phyloP scores from a whole-genome alignment of 2,888 invertebrate species.

The Pelosia muscerda region DNA sequence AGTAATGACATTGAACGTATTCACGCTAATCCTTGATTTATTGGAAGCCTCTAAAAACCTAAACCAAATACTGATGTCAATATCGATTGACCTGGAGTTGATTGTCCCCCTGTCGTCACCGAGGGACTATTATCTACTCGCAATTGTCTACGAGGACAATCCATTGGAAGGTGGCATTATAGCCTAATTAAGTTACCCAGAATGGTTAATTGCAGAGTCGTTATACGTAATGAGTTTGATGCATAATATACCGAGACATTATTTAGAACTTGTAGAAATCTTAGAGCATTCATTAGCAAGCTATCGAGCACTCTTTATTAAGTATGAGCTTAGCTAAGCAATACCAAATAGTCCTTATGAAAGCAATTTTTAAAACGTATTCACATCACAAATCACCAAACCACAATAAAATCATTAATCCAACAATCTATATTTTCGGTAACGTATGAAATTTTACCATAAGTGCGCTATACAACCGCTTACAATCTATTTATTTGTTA shows the following conservation, averaged over 20 bases:
- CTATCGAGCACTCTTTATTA: too few species aligned
- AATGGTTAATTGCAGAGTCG: constrained; percentile 1
- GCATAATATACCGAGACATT: constrained; percentile 12
- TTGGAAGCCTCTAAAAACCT: constrained; percentile 10
- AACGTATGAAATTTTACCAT: too few species aligned
- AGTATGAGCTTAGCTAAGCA: too few species aligned
- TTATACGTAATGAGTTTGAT: not conserved
- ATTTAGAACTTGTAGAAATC: not conserved
- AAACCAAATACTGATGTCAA: not conserved
- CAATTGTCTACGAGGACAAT: constrained; percentile 11
- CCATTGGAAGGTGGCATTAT: not conserved
- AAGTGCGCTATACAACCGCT: too few species aligned
- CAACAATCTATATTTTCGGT: too few species aligned
- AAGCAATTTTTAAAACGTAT: too few species aligned
- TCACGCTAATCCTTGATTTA: not conserved
- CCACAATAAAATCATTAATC: too few species aligned
- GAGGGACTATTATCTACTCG: constrained; percentile 1
- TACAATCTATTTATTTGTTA: too few species aligned
- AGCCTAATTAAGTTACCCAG: constrained; percentile 19
- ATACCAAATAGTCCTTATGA: too few species aligned
- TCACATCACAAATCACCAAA: too few species aligned
- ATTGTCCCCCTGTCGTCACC: not conserved
- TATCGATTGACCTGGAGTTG: constrained; percentile 7
- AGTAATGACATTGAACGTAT: not conserved
- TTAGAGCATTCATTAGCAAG: too few species aligned